Base-by-base conservation (phyloP, 2,113 vertebrate species). In the Atlantisia rogersi region DNA sequence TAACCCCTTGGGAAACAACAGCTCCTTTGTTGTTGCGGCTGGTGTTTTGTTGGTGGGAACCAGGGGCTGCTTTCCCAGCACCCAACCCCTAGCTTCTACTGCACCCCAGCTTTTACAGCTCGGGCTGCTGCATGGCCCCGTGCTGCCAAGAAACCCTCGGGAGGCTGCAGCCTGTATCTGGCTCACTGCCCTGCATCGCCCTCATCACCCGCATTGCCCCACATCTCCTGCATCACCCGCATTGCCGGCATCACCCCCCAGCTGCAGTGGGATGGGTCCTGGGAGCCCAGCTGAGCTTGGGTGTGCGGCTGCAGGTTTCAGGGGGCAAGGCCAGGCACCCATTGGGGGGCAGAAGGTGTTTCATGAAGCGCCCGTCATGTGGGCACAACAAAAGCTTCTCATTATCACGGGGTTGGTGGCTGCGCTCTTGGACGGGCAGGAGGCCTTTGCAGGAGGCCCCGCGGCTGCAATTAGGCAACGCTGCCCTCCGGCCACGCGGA, bases 111-210 rank as follows among this genome's bases (percentile, higher is more conserved):
- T 62, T 62, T 48, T 28, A 31, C 71, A 62, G 35, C 67, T 28
- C 6, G 4, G 9, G 22, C 17, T 32, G 78, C 40, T 21, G 48
- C 44, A 15, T 2, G 6, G 50, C 70, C 70, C 28, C 0, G 1
- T 0, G 2, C 32, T 22, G 37, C 58, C 5, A 1, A 55, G 29
- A 37, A 53, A 40, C 53, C 32, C 44, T 35, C 3, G 0, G 16
- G 79, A 40, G 11, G 39, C 52, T 31, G 25, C 32, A 26, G 10
- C 13, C 19, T 35, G 37, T 31, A 4, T 26, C 40, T 5, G 28
- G 37, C 21, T 32, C 11, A 1, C 28, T 15, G n/a, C 15, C 62
- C 48, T 48, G 7, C 24, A 18, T 37, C 44, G 13, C 44, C 17
- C 55, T 39, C 18, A 12, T 40, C 40, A 40, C 35, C n/a, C 4